These are phyloP conservation scores for Echinarachnius parma DNA, from an alignment of 53 echinoderm and acorn worm genomes.

Conservation along the genomic window DNA sequence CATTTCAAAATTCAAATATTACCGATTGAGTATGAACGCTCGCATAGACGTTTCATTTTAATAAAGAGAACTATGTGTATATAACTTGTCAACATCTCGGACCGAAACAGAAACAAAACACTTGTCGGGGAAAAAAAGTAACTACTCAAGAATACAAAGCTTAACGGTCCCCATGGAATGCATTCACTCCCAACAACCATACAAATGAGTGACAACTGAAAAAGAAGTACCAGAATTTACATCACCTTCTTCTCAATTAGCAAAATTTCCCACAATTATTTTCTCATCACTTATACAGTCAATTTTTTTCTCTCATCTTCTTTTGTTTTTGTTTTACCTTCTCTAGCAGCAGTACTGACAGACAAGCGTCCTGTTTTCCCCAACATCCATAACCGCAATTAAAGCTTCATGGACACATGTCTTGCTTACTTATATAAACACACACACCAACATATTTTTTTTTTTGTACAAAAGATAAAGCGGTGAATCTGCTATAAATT, in stretches of 20 bases:
- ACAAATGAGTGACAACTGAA: slow-evolving; percentile 15
- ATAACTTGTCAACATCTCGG: too few relatives aligned
- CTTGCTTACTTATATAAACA: slow-evolving; percentile 6
- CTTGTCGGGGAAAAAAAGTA: too few relatives aligned
- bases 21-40: too few relatives aligned
- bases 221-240: too few relatives aligned
- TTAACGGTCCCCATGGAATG: slow-evolving; percentile 31
- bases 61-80: too few relatives aligned
- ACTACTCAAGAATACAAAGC: slow-evolving; percentile 2
- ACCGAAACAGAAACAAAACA: too few relatives aligned
- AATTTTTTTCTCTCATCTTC: neutral
- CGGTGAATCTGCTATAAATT: slow-evolving; percentile 33
- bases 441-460: slow-evolving; percentile 32
- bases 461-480: slow-evolving; percentile 46
- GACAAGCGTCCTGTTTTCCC: slow-evolving; percentile 10
- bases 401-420: slow-evolving; percentile 7
- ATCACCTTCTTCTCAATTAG: neutral
- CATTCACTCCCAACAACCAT: slow-evolving; percentile 30
- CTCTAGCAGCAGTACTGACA: slow-evolving; percentile 43
- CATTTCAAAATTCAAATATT: too few relatives aligned
- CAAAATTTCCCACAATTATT: slow-evolving; percentile 21
- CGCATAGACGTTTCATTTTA: too few relatives aligned
- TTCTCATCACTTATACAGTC: slow-evolving; percentile 32
- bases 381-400: slow-evolving; percentile 24
- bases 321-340: slow-evolving; percentile 9